Evolutionary conservation across 2,888 invertebrate genomes (phyloP).

Genomic region (Epistrophella euchroma): DNA sequence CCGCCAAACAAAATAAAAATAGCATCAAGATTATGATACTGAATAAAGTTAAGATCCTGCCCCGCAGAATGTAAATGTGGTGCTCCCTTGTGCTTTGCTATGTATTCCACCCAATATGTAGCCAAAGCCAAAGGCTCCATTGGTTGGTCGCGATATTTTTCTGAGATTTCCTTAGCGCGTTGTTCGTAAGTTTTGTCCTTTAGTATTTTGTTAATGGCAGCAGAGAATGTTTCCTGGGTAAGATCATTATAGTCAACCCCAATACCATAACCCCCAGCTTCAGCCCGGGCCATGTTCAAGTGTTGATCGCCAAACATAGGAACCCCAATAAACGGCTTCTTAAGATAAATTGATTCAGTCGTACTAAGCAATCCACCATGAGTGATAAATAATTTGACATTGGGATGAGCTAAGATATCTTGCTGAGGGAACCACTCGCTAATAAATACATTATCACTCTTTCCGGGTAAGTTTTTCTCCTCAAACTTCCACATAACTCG

Average conservation of each 20-base stretch:
- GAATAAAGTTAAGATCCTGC: constrained; percentile 79
- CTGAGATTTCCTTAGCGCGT: constrained; percentile 77
- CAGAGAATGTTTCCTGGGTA: constrained; percentile 78
- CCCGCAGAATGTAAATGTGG: constrained; percentile 79
- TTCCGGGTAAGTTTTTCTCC: constrained; percentile 79
- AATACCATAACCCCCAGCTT: constrained; percentile 83
- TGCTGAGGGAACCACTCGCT: constrained; percentile 84
- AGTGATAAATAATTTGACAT: constrained; percentile 84
- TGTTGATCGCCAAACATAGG: constrained; percentile 85
- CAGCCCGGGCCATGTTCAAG: constrained; percentile 84
- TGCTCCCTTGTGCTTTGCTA: constrained; percentile 78
- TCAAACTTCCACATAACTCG: constrained; percentile 84
- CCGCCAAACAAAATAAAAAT: constrained; percentile 76
- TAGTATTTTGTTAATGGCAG: constrained; percentile 77
- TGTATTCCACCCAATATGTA: constrained; percentile 82
- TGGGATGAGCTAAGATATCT: constrained; percentile 84
- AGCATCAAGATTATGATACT: constrained; percentile 79
- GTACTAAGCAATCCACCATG: constrained; percentile 85
- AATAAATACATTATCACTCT: constrained; percentile 82
- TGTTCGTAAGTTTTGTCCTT: constrained; percentile 76
- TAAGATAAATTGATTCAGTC: constrained; percentile 84
- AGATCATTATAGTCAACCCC: constrained; percentile 81
- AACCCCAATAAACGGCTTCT: constrained; percentile 84
- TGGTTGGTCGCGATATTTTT: constrained; percentile 79
- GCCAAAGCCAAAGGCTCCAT: constrained; percentile 79